Base-by-base conservation (phyloP, 1,140 invertebrate species). In the Penaeus vannamei region DNA sequence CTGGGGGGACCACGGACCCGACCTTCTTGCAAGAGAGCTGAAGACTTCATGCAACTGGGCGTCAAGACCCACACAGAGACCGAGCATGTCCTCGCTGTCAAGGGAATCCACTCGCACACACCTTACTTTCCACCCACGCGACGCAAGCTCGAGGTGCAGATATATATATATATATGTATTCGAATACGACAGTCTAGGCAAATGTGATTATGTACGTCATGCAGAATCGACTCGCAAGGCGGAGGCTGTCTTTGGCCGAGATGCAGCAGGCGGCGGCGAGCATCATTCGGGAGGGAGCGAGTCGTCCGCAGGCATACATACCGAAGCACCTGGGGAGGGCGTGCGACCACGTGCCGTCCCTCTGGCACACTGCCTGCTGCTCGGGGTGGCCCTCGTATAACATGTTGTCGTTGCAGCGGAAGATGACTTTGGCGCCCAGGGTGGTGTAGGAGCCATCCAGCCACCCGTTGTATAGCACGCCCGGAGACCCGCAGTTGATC, bases 401-500 rank as follows among this genome's bases (percentile, higher is more conserved):
- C 92, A 94, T 94, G 62, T 93, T 92, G 81, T 94, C 93, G 82
- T 93, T 92, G 91, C 95, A 95, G 62, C 93, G 93, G 91, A 95
- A 95, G 82, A 93, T 93, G 61, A 95, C 93, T 0, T 93, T 93
- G 12, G 94, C 93, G 14, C 94, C 94, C 5, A 95, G 93, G 17
- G 92, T 94, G 5, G 94, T 95, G 83, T 93, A 93, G 32, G 93
- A 92, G 10, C 94, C 95, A 90, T 95, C 94, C 26, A 95, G 91
- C 92, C 94, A 95, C 26, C 95, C 95, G 92, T 95, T 94, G 89
- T 93, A 93, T 23, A 95, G 92, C 14, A 93, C 92, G 17, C 94
- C 94, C 3, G 95, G 94, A 59, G 92, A 91, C 17, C 94, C 94
- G 92, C 95, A 95, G 91, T 95, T 93, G 80, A 95, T 95, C 91